A percentile compares a stretch with the other conserved stretches of the same genome.
Conservation (phyloP, 1,140 invertebrate species). For the Luehdorfia chinensis region DNA sequence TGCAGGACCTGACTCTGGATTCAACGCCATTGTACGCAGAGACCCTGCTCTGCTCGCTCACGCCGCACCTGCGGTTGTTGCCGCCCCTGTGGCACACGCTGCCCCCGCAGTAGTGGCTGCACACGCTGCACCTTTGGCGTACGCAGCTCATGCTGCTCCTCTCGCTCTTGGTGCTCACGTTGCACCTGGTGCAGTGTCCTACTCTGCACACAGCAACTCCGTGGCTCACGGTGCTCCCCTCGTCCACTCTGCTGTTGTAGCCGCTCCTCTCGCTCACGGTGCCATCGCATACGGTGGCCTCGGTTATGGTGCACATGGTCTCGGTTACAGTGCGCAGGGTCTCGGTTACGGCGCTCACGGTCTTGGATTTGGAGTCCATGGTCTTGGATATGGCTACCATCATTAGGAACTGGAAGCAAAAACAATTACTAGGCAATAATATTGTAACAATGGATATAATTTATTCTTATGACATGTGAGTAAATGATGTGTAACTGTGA, state of each 20-base stretch:
- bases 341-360: background rate
- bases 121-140: slow-evolving; percentile 25
- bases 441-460: slow-evolving; percentile 9
- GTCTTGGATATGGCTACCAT: slow-evolving; percentile 13
- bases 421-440: slow-evolving; percentile 9
- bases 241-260: slow-evolving; percentile 15
- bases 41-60: slow-evolving; percentile 36
- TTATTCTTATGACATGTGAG: slow-evolving; percentile 7
- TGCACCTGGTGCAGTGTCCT: slow-evolving; percentile 32
- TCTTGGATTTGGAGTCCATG: slow-evolving; percentile 9
- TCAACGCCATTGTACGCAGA: slow-evolving; percentile 39
- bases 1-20: too few species aligned
- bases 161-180: slow-evolving; percentile 24
- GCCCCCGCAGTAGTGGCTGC: slow-evolving; percentile 30
- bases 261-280: background rate
- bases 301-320: too few species aligned
- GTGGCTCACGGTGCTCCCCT: slow-evolving; percentile 22
- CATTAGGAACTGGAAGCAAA: background rate
- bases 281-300: background rate
- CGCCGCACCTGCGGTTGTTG: slow-evolving; percentile 24
- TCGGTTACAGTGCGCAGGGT: slow-evolving; percentile 13
- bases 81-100: slow-evolving; percentile 22
- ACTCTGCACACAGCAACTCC: slow-evolving; percentile 25
- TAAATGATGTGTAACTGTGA: slow-evolving; percentile 11
- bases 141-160: slow-evolving; percentile 25